These are phyloP conservation scores for Ips typographus DNA, from an alignment of 1,140 invertebrate genomes.

Conservation along the genomic window DNA sequence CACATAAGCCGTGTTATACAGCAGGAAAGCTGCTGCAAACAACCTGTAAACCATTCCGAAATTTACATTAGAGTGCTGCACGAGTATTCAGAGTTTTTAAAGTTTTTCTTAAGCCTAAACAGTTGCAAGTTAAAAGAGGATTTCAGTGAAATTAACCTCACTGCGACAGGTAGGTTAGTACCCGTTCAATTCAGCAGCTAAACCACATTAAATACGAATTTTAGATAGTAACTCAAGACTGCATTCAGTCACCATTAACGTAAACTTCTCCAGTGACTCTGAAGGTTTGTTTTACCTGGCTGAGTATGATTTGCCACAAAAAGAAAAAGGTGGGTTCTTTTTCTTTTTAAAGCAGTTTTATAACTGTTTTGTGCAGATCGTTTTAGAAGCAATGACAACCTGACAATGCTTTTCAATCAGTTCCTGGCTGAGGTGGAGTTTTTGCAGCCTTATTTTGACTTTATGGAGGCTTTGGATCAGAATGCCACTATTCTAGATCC, in stretches of 20 bases:
- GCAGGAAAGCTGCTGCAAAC: conserved; percentile 14
- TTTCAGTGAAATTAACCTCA: conserved; percentile 37
- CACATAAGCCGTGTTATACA: conserved; percentile 16
- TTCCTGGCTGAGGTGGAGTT: conserved; percentile 38
- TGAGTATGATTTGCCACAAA: conserved; percentile 39
- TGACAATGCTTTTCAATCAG: conserved; percentile 39
- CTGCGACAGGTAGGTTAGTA: conserved; percentile 12
- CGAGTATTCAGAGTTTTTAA: conserved; percentile 44
- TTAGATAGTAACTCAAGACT: conserved; percentile 40
- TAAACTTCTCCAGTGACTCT: conserved; percentile 32
- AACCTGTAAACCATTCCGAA: conserved; percentile 30
- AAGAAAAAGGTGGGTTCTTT: conserved; percentile 3
- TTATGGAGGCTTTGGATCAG: conserved; percentile 53
- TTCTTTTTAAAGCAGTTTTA: background rate
- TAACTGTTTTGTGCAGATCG: no score
- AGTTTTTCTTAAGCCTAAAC: conserved; percentile 33
- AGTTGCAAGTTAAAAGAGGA: conserved; percentile 38
- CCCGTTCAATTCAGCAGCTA: background rate
- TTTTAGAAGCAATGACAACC: conserved; percentile 21
- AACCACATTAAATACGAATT: conserved; percentile 8
- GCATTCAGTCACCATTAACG: conserved; percentile 36
- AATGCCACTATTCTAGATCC: conserved; percentile 55
- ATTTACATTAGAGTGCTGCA: conserved; percentile 40
- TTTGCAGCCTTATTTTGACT: conserved; percentile 53
- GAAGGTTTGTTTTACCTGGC: conserved; percentile 38